Conservation (phyloP, 2,797 vertebrate species). For the Pempheris klunzingeri region DNA sequence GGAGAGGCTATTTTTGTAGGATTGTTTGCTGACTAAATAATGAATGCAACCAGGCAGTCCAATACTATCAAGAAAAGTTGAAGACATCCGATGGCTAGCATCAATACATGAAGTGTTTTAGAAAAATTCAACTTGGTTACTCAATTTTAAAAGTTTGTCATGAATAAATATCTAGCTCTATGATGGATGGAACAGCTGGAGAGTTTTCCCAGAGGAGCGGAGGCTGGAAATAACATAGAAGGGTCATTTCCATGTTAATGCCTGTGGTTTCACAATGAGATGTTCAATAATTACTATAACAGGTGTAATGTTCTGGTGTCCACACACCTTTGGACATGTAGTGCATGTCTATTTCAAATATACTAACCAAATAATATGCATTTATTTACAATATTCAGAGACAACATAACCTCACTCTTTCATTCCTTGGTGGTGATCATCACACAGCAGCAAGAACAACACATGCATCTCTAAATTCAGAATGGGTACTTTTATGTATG, state of each 20-base stretch:
- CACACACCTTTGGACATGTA: neutral
- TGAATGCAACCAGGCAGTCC: constrained; percentile 41
- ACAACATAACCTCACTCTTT: too few species aligned
- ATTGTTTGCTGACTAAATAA: constrained; percentile 21
- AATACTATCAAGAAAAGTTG: neutral
- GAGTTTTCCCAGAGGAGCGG: neutral
- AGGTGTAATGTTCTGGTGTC: neutral
- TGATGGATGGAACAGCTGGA: neutral
- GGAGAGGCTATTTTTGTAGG: constrained; percentile 16
- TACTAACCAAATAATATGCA: neutral
- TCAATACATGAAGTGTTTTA: neutral
- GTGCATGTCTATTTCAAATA: neutral
- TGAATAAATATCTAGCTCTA: neutral
- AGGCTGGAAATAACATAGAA: neutral
- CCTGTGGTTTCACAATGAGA: neutral
- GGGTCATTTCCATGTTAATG: neutral
- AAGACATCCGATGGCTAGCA: neutral
- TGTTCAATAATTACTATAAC: neutral
- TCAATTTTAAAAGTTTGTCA: neutral
- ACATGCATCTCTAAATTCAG: too few species aligned
- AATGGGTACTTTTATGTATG: too few species aligned
- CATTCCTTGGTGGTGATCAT: too few species aligned
- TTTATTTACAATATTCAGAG: neutral
- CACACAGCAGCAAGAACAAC: too few species aligned
- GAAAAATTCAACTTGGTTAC: neutral